Evolutionary conservation across 2,113 vertebrate species (phyloP).

Genomic region (Lonchura striata): DNA sequence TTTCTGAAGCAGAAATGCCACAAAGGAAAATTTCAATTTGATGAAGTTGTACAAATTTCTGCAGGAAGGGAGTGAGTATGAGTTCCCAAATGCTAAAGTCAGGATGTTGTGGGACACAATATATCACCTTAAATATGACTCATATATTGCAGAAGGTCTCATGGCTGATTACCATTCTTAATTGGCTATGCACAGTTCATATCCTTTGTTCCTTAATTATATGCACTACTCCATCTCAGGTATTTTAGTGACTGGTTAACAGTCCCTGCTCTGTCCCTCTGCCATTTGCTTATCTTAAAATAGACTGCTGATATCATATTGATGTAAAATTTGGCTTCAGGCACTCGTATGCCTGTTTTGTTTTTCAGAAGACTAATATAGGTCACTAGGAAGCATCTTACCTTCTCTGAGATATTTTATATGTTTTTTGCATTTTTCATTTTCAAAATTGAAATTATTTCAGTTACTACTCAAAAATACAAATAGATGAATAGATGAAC

Average conservation of each 20-base stretch:
- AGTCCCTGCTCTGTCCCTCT: neutral
- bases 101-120: neutral
- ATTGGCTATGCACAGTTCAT: neutral
- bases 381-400: neutral
- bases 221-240: neutral
- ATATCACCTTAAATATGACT: neutral
- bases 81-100: neutral
- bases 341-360: neutral
- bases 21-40: neutral
- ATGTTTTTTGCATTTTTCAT: neutral
- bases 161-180: neutral
- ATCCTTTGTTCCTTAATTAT: neutral
- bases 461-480: neutral
- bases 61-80: neutral
- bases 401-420: neutral
- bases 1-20: neutral
- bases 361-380: neutral
- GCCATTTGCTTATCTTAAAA: neutral
- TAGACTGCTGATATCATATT: neutral
- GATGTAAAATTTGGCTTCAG: neutral
- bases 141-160: neutral
- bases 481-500: neutral
- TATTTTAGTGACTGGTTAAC: neutral
- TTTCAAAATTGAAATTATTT: neutral
- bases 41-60: neutral